Conservation (phyloP, 2,113 vertebrate genomes). For the Donacobius atricapilla region DNA sequence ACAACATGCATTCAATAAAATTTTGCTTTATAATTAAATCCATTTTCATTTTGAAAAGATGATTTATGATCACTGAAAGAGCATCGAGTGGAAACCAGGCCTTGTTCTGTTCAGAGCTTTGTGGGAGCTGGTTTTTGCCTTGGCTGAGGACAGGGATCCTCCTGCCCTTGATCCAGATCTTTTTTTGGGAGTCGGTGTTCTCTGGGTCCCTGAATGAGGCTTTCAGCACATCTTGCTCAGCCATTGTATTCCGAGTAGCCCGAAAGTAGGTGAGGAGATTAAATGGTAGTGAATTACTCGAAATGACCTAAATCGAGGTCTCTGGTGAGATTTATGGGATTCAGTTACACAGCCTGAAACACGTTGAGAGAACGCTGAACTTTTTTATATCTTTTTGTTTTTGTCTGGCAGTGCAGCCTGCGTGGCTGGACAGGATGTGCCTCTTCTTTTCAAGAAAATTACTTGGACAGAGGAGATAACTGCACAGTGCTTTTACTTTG, state of each 20-base stretch:
- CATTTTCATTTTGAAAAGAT: rapidly evolving
- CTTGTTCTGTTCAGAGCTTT: not conserved
- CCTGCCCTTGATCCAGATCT: not conserved
- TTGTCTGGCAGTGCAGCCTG: not conserved
- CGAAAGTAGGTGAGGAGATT: not conserved
- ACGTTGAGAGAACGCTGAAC: not conserved
- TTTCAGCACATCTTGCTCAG: not conserved
- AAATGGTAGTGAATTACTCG: not conserved
- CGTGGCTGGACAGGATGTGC: not conserved
- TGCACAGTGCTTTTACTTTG: not conserved
- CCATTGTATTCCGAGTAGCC: not conserved
- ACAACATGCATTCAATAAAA: not conserved
- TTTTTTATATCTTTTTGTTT: not conserved
- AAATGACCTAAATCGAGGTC: not conserved
- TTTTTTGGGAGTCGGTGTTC: not conserved
- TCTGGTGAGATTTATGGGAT: not conserved
- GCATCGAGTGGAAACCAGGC: not conserved
- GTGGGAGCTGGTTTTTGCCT: not conserved
- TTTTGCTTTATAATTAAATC: not conserved
- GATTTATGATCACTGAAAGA: not conserved
- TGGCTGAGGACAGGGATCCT: not conserved
- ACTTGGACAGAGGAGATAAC: not conserved
- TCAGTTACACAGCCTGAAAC: not conserved
- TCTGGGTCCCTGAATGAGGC: not conserved
- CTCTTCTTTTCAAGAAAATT: not conserved